Conservation (phyloP, 2,888 invertebrate genomes). For the Dichetophora obliterata region DNA sequence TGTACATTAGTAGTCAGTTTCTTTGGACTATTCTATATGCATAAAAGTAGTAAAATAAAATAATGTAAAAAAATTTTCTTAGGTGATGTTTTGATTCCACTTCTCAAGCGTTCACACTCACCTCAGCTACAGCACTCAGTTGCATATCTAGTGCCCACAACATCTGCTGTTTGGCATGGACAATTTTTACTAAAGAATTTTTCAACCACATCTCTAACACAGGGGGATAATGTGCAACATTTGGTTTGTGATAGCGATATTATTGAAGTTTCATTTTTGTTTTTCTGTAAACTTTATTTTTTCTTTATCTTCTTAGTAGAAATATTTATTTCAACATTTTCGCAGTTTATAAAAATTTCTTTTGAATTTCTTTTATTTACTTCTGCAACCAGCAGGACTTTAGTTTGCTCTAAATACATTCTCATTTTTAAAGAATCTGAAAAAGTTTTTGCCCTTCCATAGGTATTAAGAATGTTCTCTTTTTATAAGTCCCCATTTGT, state of each 20-base stretch:
- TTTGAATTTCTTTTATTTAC: no score
- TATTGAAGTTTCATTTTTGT: not conserved
- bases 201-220: not conserved
- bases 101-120: conserved; percentile 48
- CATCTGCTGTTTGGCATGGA: conserved; percentile 20
- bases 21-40: not conserved
- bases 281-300: not conserved
- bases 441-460: no score
- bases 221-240: not conserved
- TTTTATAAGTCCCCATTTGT: no score
- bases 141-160: not conserved
- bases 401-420: no score
- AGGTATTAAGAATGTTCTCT: no score
- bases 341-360: no score
- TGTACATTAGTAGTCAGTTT: not conserved
- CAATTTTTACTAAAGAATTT: conserved; percentile 14
- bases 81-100: conserved; percentile 52
- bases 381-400: no score
- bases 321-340: no score
- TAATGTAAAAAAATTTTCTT: conserved; percentile 10
- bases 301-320: not conserved
- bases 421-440: no score
- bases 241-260: not conserved
- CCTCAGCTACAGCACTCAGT: conserved; percentile 13
- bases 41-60: no score